Conservation (phyloP, 2,113 vertebrate species). For the Picathartes gymnocephalus region DNA sequence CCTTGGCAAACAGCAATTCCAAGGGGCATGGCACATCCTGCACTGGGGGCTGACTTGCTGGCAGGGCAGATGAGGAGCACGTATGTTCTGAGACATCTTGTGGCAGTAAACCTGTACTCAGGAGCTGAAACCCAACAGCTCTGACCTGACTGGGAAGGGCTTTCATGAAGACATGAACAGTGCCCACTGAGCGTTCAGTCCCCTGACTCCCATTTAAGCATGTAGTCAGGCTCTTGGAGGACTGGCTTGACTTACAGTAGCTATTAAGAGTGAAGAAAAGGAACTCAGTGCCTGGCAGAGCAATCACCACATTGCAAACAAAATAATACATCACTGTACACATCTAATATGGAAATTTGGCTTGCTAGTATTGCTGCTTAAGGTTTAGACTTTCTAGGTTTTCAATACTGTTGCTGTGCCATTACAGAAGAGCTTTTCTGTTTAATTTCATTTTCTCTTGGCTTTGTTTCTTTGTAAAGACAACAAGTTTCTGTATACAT, state of each 20-base stretch:
- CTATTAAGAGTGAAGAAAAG: not conserved
- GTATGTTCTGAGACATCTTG: not conserved
- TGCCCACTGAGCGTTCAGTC: not conserved
- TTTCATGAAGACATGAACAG: not conserved
- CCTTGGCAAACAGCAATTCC: not conserved
- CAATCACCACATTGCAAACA: not conserved
- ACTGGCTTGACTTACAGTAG: not conserved
- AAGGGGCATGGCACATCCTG: not conserved
- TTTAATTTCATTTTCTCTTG: not conserved
- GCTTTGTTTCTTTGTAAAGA: not conserved
- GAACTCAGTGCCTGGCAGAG: not conserved
- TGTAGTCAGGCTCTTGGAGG: not conserved
- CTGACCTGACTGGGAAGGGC: not conserved
- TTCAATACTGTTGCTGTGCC: not conserved
- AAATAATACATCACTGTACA: not conserved
- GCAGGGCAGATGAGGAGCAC: not conserved
- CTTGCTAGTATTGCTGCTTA: not conserved
- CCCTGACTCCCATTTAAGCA: not conserved
- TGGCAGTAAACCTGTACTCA: not conserved
- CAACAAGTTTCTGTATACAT: not conserved
- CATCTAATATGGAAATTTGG: not conserved
- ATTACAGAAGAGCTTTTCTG: not conserved
- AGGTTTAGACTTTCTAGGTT: not conserved
- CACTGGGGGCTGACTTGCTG: not conserved
- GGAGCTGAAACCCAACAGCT: not conserved